Evolutionary conservation across 2,797 vertebrate genomes (phyloP).

Genomic region (Tolypeutes matacus): DNA sequence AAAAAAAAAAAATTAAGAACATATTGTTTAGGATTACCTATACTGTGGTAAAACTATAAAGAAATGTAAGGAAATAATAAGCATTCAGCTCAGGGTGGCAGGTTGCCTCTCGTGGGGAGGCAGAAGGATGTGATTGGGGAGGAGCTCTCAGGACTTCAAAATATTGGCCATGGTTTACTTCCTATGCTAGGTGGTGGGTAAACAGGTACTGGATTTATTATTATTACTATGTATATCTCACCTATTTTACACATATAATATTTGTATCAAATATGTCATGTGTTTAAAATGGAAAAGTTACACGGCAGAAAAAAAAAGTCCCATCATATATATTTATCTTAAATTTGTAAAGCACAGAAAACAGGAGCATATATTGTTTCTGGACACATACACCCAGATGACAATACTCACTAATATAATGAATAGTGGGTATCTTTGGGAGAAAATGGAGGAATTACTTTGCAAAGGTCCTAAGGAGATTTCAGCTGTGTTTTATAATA

Average conservation of each 20-base stretch:
- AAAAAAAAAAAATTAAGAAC: not conserved
- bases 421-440: not conserved
- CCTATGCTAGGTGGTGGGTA: not conserved
- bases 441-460: not conserved
- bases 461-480: not conserved
- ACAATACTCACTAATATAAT: not conserved
- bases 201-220: not conserved
- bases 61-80: not conserved
- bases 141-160: not conserved
- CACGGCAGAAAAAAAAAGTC: not conserved
- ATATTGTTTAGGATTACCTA: not conserved
- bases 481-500: not conserved
- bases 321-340: not conserved
- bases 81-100: not conserved
- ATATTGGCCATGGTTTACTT: not conserved
- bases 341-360: constrained; percentile 12
- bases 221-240: not conserved
- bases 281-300: constrained; percentile 38
- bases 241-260: not conserved
- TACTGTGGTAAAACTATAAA: not conserved
- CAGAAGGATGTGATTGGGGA: not conserved
- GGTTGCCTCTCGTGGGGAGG: not conserved
- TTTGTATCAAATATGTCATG: not conserved
- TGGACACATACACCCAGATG: not conserved
- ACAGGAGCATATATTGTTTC: constrained; percentile 6